Evolutionary conservation across 1,140 invertebrate species (phyloP), one percentile per base, ranked within the genome.

Genomic region (Lucilia cuprina): DNA sequence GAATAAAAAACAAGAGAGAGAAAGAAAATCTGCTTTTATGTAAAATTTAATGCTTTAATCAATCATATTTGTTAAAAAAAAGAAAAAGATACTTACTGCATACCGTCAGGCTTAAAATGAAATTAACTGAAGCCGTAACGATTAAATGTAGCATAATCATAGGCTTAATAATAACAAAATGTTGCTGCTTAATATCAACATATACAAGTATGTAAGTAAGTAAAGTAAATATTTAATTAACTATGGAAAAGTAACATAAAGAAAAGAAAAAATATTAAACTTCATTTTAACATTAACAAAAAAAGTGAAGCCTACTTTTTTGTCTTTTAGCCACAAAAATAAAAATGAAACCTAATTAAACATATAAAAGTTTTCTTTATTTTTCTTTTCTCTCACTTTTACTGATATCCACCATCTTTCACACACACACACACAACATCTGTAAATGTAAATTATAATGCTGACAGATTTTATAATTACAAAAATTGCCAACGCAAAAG

Each of bases 401-500:
- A 41, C 41, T 41, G 25, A 30, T 30, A 3, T 10, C 41, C 41
- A 8, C 1, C 41, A 7, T 41, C 41, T 41, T 10, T 0, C 41
- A 41, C 3, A 41, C 35, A 41, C 8, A 41, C 35, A 41, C 35
- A 41, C 10, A 41, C 5, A 41, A 41, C 41, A 41, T 41, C 41
- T 41, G 41, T 70, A 70, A 70, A 70, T 41, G 41, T 70, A 70
- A 70, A 70, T 70, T 21, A 70, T 21, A 21, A 21, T 70, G 65
- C 19, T 70, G 65, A 70, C 65, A 70, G 17, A 70, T 70, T 70
- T 70, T 70, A 9, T 70, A 70, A 70, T 70, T 70, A 55, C 50
- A 55, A 14, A 55, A 55, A 55, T 41, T 41, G 41, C 41, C 41
- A 41, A 5, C 41, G 7, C 7, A 7, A 55, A 14, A 55, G 13